Evolutionary conservation across 2,797 vertebrate species (phyloP).

Genomic region (Crypturellus tataupa): DNA sequence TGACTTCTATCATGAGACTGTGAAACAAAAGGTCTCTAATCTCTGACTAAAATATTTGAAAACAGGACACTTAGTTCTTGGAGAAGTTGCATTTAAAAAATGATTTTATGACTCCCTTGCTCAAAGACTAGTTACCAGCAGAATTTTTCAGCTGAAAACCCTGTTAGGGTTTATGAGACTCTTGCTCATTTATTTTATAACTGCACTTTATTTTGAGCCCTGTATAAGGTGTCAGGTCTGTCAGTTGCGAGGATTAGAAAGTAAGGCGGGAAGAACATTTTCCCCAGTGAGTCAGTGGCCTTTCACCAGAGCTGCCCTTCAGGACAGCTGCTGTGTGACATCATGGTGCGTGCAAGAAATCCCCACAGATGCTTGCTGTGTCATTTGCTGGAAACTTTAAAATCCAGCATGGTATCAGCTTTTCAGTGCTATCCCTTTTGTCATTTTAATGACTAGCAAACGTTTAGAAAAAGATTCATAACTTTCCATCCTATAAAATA

Average conservation of each 20-base stretch:
- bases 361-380: neutral
- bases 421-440: constrained; percentile 4
- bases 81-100: neutral
- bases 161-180: neutral
- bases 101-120: neutral
- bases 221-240: constrained; percentile 57
- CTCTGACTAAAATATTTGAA: neutral
- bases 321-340: constrained; percentile 56
- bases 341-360: neutral
- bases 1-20: constrained; percentile 14
- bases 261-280: neutral
- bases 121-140: neutral
- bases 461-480: neutral
- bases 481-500: neutral
- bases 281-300: constrained; percentile 13
- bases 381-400: constrained; percentile 10
- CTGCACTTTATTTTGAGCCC: constrained; percentile 53
- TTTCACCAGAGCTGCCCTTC: constrained; percentile 47
- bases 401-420: neutral
- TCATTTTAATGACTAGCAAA: neutral
- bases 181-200: neutral
- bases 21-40: neutral
- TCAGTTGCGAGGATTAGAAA: constrained; percentile 61
- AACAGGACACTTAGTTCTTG: neutral
- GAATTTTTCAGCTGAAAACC: constrained; percentile 5